Evolutionary conservation across 2,888 invertebrate species (phyloP).

Genomic region (Ganaspis brasiliensis): DNA sequence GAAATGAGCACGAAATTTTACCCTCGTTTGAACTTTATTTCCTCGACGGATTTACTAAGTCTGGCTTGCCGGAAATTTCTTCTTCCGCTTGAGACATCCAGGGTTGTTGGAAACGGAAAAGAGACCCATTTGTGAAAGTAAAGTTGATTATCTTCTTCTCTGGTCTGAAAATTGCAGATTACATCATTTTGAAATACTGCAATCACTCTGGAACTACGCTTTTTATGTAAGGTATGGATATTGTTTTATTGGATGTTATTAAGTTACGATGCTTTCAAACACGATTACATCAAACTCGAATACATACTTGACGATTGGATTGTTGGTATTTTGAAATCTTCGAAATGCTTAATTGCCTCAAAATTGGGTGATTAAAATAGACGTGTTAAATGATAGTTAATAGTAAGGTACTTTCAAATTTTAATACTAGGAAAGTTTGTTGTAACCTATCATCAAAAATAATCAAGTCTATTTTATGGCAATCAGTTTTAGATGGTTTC

Average conservation of each 20-base stretch:
- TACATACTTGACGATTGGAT: no score
- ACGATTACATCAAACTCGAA: not conserved
- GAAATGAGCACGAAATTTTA: no score
- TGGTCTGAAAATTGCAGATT: slow-evolving; percentile 20
- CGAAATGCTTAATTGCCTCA: no score
- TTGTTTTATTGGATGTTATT: slow-evolving; percentile 10
- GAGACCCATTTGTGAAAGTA: slow-evolving; percentile 35
- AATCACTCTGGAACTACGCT: not conserved
- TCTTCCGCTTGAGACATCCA: slow-evolving; percentile 4
- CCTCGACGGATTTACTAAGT: not conserved
- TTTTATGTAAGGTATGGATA: slow-evolving; percentile 21
- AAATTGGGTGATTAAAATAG: no score
- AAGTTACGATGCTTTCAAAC: not conserved
- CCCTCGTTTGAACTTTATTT: slow-evolving; percentile 8
- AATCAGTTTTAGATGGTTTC: no score
- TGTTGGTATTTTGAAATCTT: no score
- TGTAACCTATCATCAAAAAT: no score
- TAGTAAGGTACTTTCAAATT: no score
- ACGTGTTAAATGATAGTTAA: no score
- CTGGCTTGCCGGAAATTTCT: slow-evolving; percentile 15
- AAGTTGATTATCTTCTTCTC: slow-evolving; percentile 34
- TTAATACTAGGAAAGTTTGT: no score
- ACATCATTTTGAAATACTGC: slow-evolving; percentile 14
- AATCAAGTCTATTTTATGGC: no score
- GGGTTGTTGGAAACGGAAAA: slow-evolving; percentile 37